Evolutionary conservation across 2,113 vertebrate species (phyloP), one percentile per base, ranked within the genome.

Genomic region (Poicephalus meyeri): DNA sequence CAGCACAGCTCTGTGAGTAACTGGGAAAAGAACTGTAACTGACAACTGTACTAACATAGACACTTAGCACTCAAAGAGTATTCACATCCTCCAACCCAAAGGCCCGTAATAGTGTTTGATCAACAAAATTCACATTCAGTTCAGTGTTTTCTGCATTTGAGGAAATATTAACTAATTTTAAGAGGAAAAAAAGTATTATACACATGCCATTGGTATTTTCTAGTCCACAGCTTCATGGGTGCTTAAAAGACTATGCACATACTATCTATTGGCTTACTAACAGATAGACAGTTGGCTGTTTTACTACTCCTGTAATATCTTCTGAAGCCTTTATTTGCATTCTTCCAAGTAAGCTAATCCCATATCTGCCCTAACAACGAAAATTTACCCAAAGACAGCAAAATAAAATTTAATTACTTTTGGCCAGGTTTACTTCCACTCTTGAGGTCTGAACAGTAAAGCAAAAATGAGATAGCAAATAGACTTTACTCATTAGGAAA

Each of bases 21-120:
- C 31, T n/a, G 56, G 28, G 44, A 33, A 74, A 12, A 80, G 26
- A 93, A 68, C 24, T 16, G 31, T 19, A 31, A 44, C 37, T 26
- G 60, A 20, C 53, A 31, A 31, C 16, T n/a, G 10, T 14, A 39
- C 49, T 11, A 42, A n/a, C 0, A 0, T 3, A 64, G 37, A 39
- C 37, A 39, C 37, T 39, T 39, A 39, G 37, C 10, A 39, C 37
- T 39, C 10, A 39, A 39, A 39, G 37, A 39, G 37, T 39, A 39
- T 39, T 39, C 37, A 84, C 35, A 83, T 16, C 33, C 42, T 73
- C 39, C 55, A 50, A 50, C 14, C 8, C 33, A 23, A 0, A 76
- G 11, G 8, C 19, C 41, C 11, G 0, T 13, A 66, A 77, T 1
- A 13, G 29, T 8, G 20, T 33, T 21, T 24, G 33, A 92, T 17